Evolutionary conservation across 2,888 invertebrate species (phyloP).

Genomic region (Amphipyra tragopoginis): DNA sequence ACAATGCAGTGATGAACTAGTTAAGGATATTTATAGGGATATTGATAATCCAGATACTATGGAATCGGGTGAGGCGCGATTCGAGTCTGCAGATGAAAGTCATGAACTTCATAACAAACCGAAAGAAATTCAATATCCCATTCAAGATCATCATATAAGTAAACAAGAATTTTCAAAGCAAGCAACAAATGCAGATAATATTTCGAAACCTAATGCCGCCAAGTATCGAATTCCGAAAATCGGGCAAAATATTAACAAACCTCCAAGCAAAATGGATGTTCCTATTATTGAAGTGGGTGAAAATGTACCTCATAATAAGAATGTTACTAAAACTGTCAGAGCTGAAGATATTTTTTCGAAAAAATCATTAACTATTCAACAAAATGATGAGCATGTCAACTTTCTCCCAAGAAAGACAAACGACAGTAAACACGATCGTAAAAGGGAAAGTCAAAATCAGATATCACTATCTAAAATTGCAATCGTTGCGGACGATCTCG

Average conservation of each 20-base stretch:
- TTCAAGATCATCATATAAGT: constrained; percentile 9
- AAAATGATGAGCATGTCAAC: constrained; percentile 2
- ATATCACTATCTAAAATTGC: constrained; percentile 50
- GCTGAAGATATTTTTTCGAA: neutral
- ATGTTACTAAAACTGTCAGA: constrained; percentile 7
- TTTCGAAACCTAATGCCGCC: constrained; percentile 1
- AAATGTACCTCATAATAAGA: neutral
- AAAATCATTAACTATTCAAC: constrained; percentile 1
- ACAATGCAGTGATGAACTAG: constrained; percentile 54
- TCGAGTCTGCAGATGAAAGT: constrained; percentile 35
- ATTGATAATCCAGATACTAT: constrained; percentile 67
- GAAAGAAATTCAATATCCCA: constrained; percentile 9
- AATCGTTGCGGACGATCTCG: constrained; percentile 79
- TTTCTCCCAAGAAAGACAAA: constrained; percentile 2
- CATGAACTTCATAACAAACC: constrained; percentile 13
- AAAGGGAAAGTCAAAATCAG: constrained; percentile 22
- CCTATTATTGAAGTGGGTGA: constrained; percentile 25
- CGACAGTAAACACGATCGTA: constrained; percentile 6
- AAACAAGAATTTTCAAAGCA: constrained; percentile 19
- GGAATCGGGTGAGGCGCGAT: constrained; percentile 70
- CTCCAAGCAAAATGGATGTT: constrained; percentile 25
- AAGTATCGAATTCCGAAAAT: constrained; percentile 64
- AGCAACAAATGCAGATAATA: constrained; percentile 18
- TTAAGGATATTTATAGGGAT: constrained; percentile 68
- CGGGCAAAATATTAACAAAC: constrained; percentile 33